Evolutionary conservation across 2,888 invertebrate genomes (phyloP).

Genomic region (Neoaliturus tenellus): DNA sequence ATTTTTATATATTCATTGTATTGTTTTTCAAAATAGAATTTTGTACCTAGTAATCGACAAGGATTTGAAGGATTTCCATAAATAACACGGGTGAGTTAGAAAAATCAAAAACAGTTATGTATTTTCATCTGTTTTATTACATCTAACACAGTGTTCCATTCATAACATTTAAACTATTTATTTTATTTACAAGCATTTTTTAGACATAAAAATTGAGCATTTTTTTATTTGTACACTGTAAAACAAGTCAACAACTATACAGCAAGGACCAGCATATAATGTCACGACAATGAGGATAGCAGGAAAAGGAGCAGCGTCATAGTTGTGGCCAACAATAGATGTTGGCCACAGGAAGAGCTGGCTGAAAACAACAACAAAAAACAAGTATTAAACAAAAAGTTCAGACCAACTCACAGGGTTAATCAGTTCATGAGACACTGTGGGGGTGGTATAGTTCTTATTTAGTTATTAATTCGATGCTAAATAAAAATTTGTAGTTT

Average conservation of each 20-base stretch:
- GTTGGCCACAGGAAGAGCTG: not conserved
- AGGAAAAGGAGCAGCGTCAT: not conserved
- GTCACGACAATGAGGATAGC: not conserved
- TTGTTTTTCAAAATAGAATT: too few species aligned
- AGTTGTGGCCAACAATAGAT: not conserved
- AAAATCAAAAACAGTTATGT: not conserved
- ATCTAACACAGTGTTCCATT: not conserved
- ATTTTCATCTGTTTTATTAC: not conserved
- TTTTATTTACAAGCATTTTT: not conserved
- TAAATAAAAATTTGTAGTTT: too few species aligned
- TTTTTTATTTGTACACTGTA: not conserved
- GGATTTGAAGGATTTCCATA: too few species aligned
- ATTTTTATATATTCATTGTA: too few species aligned
- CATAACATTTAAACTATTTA: not conserved
- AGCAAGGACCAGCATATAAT: not conserved
- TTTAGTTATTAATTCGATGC: too few species aligned
- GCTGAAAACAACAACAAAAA: not conserved
- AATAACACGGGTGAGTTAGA: too few species aligned
- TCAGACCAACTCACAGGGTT: too few species aligned
- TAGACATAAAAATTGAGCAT: not conserved
- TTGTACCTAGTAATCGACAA: too few species aligned
- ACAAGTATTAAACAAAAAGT: not conserved
- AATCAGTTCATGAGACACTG: too few species aligned
- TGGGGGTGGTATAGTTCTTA: too few species aligned
- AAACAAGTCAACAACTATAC: not conserved